Percentiles rank a stretch among this genome's conserved stretches.
phyloP scores from a whole-genome alignment of 2,797 vertebrate genomes.

The Siniperca obscura region DNA sequence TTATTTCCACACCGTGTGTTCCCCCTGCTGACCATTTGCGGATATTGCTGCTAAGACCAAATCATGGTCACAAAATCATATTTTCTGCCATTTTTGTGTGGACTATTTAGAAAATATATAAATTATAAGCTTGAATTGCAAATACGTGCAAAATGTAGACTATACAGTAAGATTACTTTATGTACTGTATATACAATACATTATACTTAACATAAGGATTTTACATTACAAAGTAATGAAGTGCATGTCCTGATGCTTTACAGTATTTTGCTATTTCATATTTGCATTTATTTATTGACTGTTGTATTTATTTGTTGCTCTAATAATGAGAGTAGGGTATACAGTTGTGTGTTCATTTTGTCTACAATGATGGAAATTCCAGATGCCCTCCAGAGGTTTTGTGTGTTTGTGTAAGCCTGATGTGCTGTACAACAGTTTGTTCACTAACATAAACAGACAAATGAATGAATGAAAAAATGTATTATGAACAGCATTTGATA shows the following conservation, averaged over 20 bases:
- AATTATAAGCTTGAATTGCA: not conserved
- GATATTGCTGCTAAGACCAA: conserved; percentile 24
- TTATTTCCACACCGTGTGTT: conserved; percentile 38
- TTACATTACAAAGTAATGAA: not conserved
- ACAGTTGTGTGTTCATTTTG: not conserved
- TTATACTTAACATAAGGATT: not conserved
- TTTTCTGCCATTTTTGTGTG: not conserved
- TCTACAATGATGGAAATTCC: not conserved
- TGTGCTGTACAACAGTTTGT: not conserved
- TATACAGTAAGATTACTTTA: not conserved
- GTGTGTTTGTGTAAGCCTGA: not conserved
- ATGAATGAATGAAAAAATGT: not conserved
- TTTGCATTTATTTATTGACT: not conserved
- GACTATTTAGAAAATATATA: not conserved
- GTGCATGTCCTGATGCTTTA: not conserved
- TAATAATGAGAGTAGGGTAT: not conserved
- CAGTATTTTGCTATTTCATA: not conserved
- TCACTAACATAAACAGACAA: not conserved
- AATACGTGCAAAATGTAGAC: not conserved
- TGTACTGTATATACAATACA: not conserved
- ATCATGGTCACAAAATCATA: no score
- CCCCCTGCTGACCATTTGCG: conserved; percentile 55
- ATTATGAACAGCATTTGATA: not conserved
- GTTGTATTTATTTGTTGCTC: not conserved
- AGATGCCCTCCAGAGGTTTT: not conserved